These are phyloP conservation scores for Bombus huntii DNA, from an alignment of 1,140 invertebrate species.

Conservation along the genomic window DNA sequence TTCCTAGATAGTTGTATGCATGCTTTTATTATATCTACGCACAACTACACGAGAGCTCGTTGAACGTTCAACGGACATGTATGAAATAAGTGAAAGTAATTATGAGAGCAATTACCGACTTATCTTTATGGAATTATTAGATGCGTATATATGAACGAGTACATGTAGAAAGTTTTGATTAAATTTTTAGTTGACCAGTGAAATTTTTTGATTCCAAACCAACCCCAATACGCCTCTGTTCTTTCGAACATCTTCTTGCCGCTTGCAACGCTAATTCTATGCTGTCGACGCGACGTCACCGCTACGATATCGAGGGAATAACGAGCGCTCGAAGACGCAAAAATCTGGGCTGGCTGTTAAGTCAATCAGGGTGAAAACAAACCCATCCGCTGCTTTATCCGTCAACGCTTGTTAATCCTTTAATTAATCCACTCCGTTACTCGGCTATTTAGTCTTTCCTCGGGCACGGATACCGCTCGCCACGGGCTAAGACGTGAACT, in stretches of 20 bases:
- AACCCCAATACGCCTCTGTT: not conserved
- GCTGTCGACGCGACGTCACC: not conserved
- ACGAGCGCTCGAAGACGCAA: not conserved
- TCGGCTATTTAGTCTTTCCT: not conserved
- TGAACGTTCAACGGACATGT: not conserved
- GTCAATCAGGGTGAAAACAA: conserved; percentile 51
- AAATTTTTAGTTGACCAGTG: conserved; percentile 37
- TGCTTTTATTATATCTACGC: not conserved
- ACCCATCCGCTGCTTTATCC: conserved; percentile 16
- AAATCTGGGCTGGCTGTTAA: conserved; percentile 11
- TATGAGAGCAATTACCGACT: conserved; percentile 12
- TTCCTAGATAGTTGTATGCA: not conserved
- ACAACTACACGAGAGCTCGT: not conserved
- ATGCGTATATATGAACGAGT: not conserved
- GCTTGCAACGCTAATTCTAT: not conserved
- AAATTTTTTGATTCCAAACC: conserved; percentile 39
- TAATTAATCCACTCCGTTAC: conserved; percentile 43
- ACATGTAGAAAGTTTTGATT: conserved; percentile 49
- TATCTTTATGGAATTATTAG: conserved; percentile 37
- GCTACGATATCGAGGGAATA: not conserved
- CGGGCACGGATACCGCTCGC: not conserved
- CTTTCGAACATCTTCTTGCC: not conserved
- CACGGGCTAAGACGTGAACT: conserved; percentile 14
- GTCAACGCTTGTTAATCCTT: conserved; percentile 56
- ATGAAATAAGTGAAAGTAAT: conserved; percentile 49